phyloP scores from a whole-genome alignment of 2,113 vertebrate species.

The Columbina picui region DNA sequence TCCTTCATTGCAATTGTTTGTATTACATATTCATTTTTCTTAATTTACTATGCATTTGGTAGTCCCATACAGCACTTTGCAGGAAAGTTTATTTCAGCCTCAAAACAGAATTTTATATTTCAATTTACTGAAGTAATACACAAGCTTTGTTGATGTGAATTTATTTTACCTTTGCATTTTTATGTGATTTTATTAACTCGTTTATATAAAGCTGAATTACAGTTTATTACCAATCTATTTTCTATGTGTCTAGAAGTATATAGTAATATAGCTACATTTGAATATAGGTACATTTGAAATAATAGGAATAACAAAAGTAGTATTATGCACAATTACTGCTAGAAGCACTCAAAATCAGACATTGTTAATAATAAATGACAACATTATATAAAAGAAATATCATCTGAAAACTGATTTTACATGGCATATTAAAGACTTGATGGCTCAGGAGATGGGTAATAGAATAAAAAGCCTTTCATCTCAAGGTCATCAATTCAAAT shows the following conservation, averaged over 20 bases:
- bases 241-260: neutral
- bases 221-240: conserved; percentile 13
- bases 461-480: conserved; percentile 65
- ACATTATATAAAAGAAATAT: conserved; percentile 38
- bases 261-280: neutral
- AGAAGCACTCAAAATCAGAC: conserved; percentile 29
- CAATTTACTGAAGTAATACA: neutral
- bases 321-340: conserved; percentile 21
- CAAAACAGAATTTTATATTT: neutral
- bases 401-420: conserved; percentile 66
- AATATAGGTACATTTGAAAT: neutral
- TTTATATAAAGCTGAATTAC: conserved; percentile 11
- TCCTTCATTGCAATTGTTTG: neutral
- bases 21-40: neutral
- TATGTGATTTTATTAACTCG: conserved; percentile 9
- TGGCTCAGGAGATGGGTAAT: conserved; percentile 62
- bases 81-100: conserved; percentile 16
- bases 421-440: conserved; percentile 59
- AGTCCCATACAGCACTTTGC: neutral
- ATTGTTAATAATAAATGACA: conserved; percentile 53
- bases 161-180: neutral
- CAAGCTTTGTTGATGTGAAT: neutral
- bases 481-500: conserved; percentile 72
- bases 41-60: neutral
- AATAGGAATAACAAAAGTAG: conserved; percentile 29